phyloP scores from a whole-genome alignment of 2,888 invertebrate genomes.

The Lissonota sp. region DNA sequence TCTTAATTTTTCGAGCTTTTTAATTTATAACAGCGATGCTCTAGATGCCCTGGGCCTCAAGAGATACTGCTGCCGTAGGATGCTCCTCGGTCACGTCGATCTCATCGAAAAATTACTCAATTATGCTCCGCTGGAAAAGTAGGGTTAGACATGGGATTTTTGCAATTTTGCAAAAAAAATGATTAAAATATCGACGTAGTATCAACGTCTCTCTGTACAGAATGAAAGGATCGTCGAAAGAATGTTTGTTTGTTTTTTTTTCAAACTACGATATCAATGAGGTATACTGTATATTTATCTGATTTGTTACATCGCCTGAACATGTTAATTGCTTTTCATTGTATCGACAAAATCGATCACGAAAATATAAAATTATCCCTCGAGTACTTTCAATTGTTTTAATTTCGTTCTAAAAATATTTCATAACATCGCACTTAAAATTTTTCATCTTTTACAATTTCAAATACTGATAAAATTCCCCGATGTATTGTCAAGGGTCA shows the following conservation, averaged over 20 bases:
- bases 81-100: conserved; percentile 99
- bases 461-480: conserved; percentile 58
- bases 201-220: background rate
- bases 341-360: conserved; percentile 45
- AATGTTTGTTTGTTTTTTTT: background rate
- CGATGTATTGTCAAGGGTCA: conserved; percentile 25
- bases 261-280: conserved; percentile 39
- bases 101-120: conserved; percentile 99
- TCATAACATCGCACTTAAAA: conserved; percentile 4
- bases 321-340: conserved; percentile 61
- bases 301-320: conserved; percentile 58
- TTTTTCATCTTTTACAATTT: conserved; percentile 29
- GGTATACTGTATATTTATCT: conserved; percentile 52
- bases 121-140: conserved; percentile 98
- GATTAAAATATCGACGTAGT: background rate
- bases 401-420: conserved; percentile 1
- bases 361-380: conserved; percentile 64
- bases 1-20: background rate
- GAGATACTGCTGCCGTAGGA: conserved; percentile 98
- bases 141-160: conserved; percentile 72
- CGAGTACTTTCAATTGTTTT: conserved; percentile 58
- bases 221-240: background rate
- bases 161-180: background rate
- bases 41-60: conserved; percentile 98
- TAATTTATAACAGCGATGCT: conserved; percentile 90